Base-by-base conservation (phyloP, 2,797 vertebrate species). In the Onychomys torridus region DNA sequence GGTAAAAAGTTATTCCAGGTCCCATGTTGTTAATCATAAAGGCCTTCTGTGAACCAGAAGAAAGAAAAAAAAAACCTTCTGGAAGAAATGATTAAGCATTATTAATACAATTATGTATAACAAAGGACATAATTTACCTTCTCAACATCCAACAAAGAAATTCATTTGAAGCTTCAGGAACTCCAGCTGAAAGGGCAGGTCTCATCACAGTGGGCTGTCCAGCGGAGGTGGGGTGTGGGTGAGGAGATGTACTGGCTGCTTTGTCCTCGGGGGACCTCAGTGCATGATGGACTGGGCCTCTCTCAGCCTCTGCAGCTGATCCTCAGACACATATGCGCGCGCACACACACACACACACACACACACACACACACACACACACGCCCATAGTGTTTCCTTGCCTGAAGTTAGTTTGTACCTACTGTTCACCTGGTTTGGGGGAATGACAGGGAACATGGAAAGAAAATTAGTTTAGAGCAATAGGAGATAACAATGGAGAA, bases 81-180 rank as follows among this genome's bases (percentile, higher is more conserved):
- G 97, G 96, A 97, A 97, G 95, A 97, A 96, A 65, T 97, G 97
- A 98, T 97, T 96, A 97, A 95, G 96, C 97, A 97, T 98, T 97
- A 95, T 95, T 96, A 97, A 96, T 97, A 94, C 93, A 97, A 97
- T 98, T 98, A 96, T 37, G 1, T 96, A 57, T 94, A 98, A 98
- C 97, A 97, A 98, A 97, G 98, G 97, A 88, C 92, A 90, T 97
- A 97, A 98, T 98, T 98, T 98, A 97, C 94, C 93, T 97, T 97
- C 88, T 78, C 94, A 65, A 93, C 96, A 95, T 81, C 87, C 46
- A 90, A 96, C 94, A 97, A 95, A 96, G 97, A 98, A 97, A 97
- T 88, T 96, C 94, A 98, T 97, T 95, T 96, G 97, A 97, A 79
- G 92, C 97, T 96, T 98, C 97, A 95, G 92, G 95, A 98, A 67